Percentiles rank a stretch among this genome's conserved stretches.
Conservation (phyloP, 2,888 invertebrate genomes). For the Cryptosula pallasiana region DNA sequence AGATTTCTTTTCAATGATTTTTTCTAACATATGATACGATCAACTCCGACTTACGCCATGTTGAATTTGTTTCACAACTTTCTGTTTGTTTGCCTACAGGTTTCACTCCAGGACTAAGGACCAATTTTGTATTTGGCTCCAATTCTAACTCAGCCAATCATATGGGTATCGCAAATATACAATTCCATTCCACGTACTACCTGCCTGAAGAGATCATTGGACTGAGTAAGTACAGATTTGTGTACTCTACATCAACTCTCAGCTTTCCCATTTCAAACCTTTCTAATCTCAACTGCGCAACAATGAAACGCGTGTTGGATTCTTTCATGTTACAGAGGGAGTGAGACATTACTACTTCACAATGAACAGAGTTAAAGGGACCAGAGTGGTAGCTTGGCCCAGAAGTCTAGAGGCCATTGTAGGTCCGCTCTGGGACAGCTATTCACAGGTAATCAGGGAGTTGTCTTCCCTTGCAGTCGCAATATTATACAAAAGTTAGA, state of each 20-base stretch:
- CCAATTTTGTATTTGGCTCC: not conserved
- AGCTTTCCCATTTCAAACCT: too few species aligned
- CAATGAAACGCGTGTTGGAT: not conserved
- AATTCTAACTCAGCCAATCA: not conserved
- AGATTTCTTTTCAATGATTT: too few species aligned
- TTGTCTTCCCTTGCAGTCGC: too few species aligned
- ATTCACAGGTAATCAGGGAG: not conserved
- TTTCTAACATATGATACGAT: too few species aligned
- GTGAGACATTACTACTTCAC: constrained; percentile 13
- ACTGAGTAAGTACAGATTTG: not conserved
- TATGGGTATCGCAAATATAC: not conserved
- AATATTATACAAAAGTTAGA: too few species aligned
- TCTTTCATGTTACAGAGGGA: not conserved
- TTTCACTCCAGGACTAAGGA: not conserved
- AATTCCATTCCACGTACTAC: not conserved
- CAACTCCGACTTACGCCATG: too few species aligned
- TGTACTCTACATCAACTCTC: not conserved
- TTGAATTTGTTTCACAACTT: too few species aligned
- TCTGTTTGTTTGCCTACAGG: too few species aligned
- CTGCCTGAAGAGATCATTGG: not conserved
- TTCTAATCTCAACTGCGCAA: too few species aligned
- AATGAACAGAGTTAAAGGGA: not conserved
- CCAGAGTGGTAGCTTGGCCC: not conserved
- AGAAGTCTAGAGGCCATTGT: not conserved
- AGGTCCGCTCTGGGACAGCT: not conserved